A percentile compares a stretch with the other conserved stretches of the same genome.
phyloP scores from a whole-genome alignment of 2,888 invertebrate genomes.

The Ophioninae sp. region DNA sequence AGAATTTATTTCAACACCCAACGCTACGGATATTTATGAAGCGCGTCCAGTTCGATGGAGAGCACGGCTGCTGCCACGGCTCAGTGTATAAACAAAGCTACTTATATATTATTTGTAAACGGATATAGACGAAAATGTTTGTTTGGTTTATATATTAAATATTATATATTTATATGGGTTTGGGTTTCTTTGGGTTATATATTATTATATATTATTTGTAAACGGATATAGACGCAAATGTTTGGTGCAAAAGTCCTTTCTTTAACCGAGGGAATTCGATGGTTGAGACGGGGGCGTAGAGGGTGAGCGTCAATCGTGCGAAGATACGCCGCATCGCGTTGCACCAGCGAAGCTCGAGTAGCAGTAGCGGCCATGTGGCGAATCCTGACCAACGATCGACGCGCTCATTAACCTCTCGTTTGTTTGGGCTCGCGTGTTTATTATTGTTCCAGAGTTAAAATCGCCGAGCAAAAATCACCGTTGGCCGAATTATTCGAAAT shows the following conservation, averaged over 20 bases:
- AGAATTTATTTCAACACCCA: slow-evolving; percentile 28
- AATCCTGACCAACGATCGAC: not conserved
- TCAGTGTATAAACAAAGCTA: not conserved
- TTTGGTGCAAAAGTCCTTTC: not conserved
- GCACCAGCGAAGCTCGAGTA: not conserved
- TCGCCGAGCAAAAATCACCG: slow-evolving; percentile 76
- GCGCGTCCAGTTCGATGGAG: not conserved
- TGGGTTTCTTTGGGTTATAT: too few relatives aligned
- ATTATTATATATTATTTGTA: not conserved
- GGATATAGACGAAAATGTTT: not conserved
- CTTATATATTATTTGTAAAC: not conserved
- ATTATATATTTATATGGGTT: not conserved
- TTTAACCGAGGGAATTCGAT: not conserved
- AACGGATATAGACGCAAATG: not conserved
- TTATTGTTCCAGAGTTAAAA: slow-evolving; percentile 72
- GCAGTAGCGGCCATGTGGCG: slow-evolving; percentile 17
- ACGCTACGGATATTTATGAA: slow-evolving; percentile 1
- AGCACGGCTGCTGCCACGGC: not conserved
- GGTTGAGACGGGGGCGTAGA: slow-evolving; percentile 1
- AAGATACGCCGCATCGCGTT: not conserved
- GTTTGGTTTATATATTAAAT: not conserved
- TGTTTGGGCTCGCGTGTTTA: slow-evolving; percentile 49
- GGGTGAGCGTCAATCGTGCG: not conserved
- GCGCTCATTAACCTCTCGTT: not conserved
- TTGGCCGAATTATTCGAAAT: slow-evolving; percentile 77